Conservation (phyloP, 2,888 invertebrate species). For the Axea sp. region DNA sequence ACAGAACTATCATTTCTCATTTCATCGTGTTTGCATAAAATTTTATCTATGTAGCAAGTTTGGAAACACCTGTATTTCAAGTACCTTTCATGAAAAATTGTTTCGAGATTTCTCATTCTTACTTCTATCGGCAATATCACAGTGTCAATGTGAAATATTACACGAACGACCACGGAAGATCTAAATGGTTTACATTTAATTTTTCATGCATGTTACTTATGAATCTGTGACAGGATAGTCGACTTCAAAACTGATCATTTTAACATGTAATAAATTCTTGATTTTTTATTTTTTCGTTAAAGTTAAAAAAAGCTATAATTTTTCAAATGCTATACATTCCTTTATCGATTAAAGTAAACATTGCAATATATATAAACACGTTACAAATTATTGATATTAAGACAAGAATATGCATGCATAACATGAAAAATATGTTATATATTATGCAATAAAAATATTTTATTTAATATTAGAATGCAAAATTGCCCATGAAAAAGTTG, state of each 20-base stretch:
- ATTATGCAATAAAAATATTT: too few relatives aligned
- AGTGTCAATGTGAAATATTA: constrained; percentile 18
- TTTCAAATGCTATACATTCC: too few relatives aligned
- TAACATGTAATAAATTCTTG: too few relatives aligned
- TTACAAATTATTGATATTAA: too few relatives aligned
- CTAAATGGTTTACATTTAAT: constrained; percentile 19
- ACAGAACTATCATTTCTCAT: constrained; percentile 23
- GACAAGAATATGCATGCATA: too few relatives aligned
- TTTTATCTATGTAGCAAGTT: constrained; percentile 4
- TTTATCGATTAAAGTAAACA: too few relatives aligned
- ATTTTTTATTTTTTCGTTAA: too few relatives aligned
- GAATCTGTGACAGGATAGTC: constrained; percentile 10
- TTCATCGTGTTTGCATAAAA: constrained; percentile 19
- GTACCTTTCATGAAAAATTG: constrained; percentile 18
- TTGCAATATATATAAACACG: too few relatives aligned
- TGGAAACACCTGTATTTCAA: constrained; percentile 23
- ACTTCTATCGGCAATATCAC: constrained; percentile 12
- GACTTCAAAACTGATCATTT: constrained; percentile 21
- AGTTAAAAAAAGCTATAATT: too few relatives aligned
- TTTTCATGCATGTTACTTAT: constrained; percentile 20
- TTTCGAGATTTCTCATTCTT: constrained; percentile 6
- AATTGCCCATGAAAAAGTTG: too few relatives aligned
- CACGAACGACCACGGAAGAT: neutral
- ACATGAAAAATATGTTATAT: too few relatives aligned
- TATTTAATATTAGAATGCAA: too few relatives aligned